phyloP scores from a whole-genome alignment of 2,113 vertebrate genomes.

The Centrocercus urophasianus region DNA sequence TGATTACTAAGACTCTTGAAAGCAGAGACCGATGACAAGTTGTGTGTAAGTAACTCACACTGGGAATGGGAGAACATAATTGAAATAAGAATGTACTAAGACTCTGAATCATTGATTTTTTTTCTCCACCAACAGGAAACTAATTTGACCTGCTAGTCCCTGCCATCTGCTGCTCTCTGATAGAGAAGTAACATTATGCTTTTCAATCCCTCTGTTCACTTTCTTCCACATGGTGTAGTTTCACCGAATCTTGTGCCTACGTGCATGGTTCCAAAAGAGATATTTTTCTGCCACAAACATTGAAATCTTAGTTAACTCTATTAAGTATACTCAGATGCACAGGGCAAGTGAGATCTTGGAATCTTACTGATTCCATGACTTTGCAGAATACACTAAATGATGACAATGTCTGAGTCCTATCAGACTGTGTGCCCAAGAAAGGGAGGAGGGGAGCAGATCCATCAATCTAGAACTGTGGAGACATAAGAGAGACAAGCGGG shows the following conservation, averaged over 20 bases:
- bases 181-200: not conserved
- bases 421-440: not conserved
- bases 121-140: conserved; percentile 1
- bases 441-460: not conserved
- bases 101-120: not conserved
- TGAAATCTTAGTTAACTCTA: not conserved
- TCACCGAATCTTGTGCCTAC: not conserved
- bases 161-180: conserved; percentile 14
- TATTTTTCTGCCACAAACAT: not conserved
- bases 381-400: not conserved
- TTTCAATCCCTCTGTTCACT: conserved; percentile 9
- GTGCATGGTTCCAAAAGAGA: not conserved
- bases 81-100: not conserved
- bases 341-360: not conserved
- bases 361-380: not conserved
- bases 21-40: not conserved
- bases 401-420: not conserved
- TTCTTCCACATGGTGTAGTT: not conserved
- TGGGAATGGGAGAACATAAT: not conserved
- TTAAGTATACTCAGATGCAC: not conserved
- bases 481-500: not conserved
- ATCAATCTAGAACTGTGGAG: not conserved
- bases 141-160: not conserved
- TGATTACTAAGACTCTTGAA: not conserved
- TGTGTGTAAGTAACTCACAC: not conserved